Base-by-base conservation (phyloP, 2,888 invertebrate genomes). In the Leptinotarsa juncta region DNA sequence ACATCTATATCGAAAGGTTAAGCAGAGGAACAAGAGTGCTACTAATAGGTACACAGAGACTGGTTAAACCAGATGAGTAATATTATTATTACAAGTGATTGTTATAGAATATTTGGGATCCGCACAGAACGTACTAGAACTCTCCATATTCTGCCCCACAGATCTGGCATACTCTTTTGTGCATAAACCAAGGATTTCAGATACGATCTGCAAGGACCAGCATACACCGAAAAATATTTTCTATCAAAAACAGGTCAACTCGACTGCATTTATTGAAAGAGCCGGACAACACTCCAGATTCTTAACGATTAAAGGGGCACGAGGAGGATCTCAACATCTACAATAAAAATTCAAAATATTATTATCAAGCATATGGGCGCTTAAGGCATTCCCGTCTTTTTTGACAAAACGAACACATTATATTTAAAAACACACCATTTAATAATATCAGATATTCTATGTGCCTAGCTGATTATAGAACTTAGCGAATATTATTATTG, bases 11-110 rank as follows among this genome's bases (percentile, higher is more conserved):
- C 42, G 4, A 62, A 81, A 85, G 87, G 86, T 87, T 86, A 87
- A 86, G 87, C 87, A 87, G 87, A 87, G 87, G 86, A 86, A 86
- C 86, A 87, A 87, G 86, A 86, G 87, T 86, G 84, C 84, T 85
- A 76, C 73, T 76, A 71, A 84, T 84, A 84, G 84, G 83, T 84
- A 84, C 83, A 84, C 82, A 83, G 74, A 76, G 71, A 73, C 68
- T 68, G 77, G 72, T 70, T 32, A 71, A 75, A 62, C 66, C 67
- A 74, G 76, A 73, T 73, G 67, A 77, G 57, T 77, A 57, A 65
- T 76, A 77, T 74, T 70, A 74, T 76, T 72, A 76, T 79, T 81
- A 81, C 23, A 81, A 77, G 82, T 84, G 85, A 86, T 86, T 85
- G 86, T 86, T 86, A 85, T 83, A 85, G 83, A 85, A 83, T 82